Conservation (phyloP, 1,140 invertebrate genomes). For the Eurosta solidaginis region DNA sequence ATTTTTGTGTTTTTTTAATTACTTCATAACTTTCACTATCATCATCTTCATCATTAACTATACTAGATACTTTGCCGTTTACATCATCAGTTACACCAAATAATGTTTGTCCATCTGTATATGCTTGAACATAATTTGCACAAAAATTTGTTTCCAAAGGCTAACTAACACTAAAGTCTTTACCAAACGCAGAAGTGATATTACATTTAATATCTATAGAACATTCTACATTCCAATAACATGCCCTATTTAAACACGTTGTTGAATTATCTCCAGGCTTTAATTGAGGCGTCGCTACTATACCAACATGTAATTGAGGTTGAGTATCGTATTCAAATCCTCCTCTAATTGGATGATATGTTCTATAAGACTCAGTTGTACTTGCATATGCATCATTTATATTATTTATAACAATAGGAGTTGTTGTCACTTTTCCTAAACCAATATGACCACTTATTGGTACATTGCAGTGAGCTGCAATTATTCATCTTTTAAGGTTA, state of each 20-base stretch:
- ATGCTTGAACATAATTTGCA: too few species aligned
- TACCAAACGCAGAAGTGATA: conserved; percentile 10
- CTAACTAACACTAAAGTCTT: conserved; percentile 34
- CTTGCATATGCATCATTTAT: conserved; percentile 10
- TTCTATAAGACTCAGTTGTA: conserved; percentile 33
- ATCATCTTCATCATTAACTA: too few species aligned
- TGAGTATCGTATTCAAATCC: conserved; percentile 30
- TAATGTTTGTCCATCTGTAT: too few species aligned
- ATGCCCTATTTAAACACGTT: conserved; percentile 28
- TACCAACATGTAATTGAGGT: conserved; percentile 36
- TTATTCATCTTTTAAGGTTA: too few species aligned
- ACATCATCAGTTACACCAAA: too few species aligned
- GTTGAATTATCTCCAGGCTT: conserved; percentile 30
- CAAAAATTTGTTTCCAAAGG: too few species aligned
- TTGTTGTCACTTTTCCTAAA: too few species aligned
- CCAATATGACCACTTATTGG: too few species aligned
- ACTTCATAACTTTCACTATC: too few species aligned
- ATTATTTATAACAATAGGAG: conserved; percentile 29
- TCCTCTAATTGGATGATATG: conserved; percentile 29
- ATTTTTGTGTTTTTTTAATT: too few species aligned
- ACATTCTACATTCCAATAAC: conserved; percentile 32
- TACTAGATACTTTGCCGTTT: too few species aligned
- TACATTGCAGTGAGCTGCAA: too few species aligned
- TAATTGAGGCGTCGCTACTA: conserved; percentile 34
- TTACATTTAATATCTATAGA: conserved; percentile 29